Conservation (phyloP, 2,113 vertebrate genomes). For the Grallaria varia region DNA sequence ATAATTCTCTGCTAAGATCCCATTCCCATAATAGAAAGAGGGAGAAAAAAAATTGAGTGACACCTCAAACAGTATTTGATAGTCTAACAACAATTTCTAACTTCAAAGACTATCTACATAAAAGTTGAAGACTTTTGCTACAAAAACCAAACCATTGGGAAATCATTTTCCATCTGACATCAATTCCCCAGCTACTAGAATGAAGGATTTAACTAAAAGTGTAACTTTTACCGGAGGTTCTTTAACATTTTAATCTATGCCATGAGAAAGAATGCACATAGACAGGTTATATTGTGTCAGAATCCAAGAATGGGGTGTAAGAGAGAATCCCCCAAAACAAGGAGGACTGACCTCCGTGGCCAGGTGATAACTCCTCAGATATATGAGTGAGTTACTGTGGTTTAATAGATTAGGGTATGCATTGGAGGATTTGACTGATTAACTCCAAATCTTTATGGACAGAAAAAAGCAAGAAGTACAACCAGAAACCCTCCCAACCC, state of each 20-base stretch:
- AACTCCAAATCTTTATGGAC: not conserved
- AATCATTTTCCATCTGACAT: slow-evolving; percentile 82
- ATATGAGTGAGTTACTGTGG: not conserved
- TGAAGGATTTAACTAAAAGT: slow-evolving; percentile 72
- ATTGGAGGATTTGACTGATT: not conserved
- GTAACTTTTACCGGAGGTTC: slow-evolving; percentile 69
- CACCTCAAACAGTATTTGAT: slow-evolving; percentile 83
- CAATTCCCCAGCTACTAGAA: slow-evolving; percentile 75
- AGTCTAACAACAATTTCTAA: slow-evolving; percentile 83
- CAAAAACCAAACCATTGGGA: slow-evolving; percentile 79
- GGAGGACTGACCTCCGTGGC: not conserved
- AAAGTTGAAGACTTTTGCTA: slow-evolving; percentile 85
- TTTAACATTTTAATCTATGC: slow-evolving; percentile 79
- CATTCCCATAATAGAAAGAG: slow-evolving; percentile 70
- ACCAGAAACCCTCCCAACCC: not conserved
- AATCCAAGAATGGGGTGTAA: slow-evolving; percentile 35
- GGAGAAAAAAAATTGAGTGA: slow-evolving; percentile 74
- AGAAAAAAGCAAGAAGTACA: not conserved
- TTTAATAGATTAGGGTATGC: not conserved
- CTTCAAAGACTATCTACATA: slow-evolving; percentile 84
- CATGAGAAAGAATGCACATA: slow-evolving; percentile 20
- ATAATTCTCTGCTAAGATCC: slow-evolving; percentile 69
- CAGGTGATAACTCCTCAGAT: not conserved
- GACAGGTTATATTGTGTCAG: slow-evolving; percentile 51
- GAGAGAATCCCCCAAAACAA: not conserved